Conservation (phyloP, 2,888 invertebrate species). For the Leptopilina drosophilae region DNA sequence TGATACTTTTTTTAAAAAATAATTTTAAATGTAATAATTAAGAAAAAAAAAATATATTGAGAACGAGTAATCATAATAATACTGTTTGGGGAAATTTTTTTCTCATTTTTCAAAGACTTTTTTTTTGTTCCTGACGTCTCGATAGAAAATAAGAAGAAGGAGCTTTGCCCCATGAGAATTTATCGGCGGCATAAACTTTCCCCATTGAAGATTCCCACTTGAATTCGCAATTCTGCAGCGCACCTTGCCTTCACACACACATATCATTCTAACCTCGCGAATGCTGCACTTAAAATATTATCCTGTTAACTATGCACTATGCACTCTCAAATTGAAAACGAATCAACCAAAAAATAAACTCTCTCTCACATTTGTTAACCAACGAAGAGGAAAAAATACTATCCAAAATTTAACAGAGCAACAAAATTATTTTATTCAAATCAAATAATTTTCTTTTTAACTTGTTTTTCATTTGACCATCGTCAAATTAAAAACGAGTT, state of each 20-base stretch:
- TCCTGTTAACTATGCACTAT: conserved; percentile 3
- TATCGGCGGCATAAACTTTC: conserved; percentile 55
- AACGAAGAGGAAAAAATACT: too few relatives aligned
- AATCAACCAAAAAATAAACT: background rate
- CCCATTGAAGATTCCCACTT: conserved; percentile 47
- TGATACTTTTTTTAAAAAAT: too few relatives aligned
- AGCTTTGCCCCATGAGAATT: conserved; percentile 48
- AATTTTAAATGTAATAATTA: too few relatives aligned
- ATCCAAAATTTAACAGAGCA: background rate
- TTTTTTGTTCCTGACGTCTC: conserved; percentile 18
- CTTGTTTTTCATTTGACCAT: too few relatives aligned
- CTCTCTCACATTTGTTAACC: too few relatives aligned
- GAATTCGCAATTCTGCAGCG: conserved; percentile 19
- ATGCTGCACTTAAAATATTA: conserved; percentile 1
- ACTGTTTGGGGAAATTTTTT: background rate
- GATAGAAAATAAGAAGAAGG: conserved; percentile 16
- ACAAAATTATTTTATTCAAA: too few relatives aligned
- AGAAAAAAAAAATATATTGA: too few relatives aligned
- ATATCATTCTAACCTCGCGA: background rate
- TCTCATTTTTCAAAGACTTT: background rate
- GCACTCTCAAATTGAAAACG: conserved; percentile 2
- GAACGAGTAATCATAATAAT: too few relatives aligned
- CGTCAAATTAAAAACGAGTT: too few relatives aligned
- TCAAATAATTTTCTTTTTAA: too few relatives aligned
- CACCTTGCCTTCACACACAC: background rate